These are phyloP conservation scores for Thyatira batis DNA, from an alignment of 2,888 invertebrate species.

Conservation along the genomic window DNA sequence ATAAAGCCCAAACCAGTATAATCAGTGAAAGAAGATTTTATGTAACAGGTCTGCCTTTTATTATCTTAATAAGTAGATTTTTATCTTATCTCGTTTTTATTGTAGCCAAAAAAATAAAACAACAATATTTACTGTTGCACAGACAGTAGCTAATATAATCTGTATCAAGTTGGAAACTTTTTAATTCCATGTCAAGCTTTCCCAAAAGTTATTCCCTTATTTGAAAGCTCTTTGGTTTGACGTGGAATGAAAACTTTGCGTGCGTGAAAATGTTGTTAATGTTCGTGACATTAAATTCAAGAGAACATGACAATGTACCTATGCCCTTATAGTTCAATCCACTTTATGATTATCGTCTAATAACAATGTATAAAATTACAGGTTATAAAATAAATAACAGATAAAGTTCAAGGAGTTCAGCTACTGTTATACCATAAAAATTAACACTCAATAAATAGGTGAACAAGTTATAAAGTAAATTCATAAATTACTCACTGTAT, in stretches of 20 bases:
- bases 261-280: not conserved
- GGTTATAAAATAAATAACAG: not conserved
- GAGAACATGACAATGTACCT: not conserved
- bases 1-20: not conserved
- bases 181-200: not conserved
- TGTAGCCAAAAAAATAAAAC: not conserved
- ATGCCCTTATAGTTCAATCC: not conserved
- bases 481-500: not conserved
- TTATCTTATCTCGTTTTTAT: not conserved
- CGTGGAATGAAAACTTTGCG: not conserved
- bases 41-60: not conserved
- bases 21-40: not conserved
- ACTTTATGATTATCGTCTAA: not conserved
- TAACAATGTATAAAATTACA: not conserved
- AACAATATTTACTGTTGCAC: not conserved
- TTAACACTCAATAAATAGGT: not conserved
- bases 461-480: not conserved
- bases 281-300: not conserved
- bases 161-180: not conserved
- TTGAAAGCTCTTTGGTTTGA: not conserved
- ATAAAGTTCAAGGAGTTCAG: not conserved
- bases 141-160: not conserved
- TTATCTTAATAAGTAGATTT: not conserved
- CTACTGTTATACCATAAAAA: not conserved
- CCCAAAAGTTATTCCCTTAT: not conserved